These are phyloP conservation scores for Drosophila merina DNA, from an alignment of 2,888 invertebrate genomes.

Conservation along the genomic window DNA sequence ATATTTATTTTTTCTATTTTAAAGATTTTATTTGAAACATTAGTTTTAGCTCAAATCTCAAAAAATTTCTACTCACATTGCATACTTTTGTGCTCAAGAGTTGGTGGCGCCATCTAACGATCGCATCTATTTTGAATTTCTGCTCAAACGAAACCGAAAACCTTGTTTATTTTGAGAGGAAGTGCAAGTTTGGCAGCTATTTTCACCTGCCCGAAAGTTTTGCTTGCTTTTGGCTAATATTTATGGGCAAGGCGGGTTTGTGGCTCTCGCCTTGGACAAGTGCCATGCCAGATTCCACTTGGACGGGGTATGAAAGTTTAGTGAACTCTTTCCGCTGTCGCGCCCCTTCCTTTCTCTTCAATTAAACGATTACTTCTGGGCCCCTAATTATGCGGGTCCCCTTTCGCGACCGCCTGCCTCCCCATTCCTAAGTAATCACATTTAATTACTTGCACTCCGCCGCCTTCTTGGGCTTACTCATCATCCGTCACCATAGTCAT, in stretches of 20 bases:
- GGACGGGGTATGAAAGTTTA: slow-evolving; percentile 53
- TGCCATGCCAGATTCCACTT: slow-evolving; percentile 29
- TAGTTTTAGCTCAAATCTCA: neutral
- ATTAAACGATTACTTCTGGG: slow-evolving; percentile 50
- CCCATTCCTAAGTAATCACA: slow-evolving; percentile 60
- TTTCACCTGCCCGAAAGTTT: slow-evolving; percentile 36
- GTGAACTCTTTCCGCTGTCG: slow-evolving; percentile 50
- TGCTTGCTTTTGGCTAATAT: slow-evolving; percentile 12
- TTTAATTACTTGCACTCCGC: slow-evolving; percentile 65
- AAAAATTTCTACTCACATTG: neutral
- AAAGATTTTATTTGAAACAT: neutral
- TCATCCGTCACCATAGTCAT: slow-evolving; percentile 20
- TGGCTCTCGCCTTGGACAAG: slow-evolving; percentile 13
- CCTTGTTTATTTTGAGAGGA: slow-evolving; percentile 9
- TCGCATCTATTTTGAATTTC: neutral
- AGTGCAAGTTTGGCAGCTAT: slow-evolving; percentile 35
- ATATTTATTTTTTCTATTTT: neutral
- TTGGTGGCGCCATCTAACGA: slow-evolving; percentile 10
- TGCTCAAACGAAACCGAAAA: slow-evolving; percentile 26
- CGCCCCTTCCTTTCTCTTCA: slow-evolving; percentile 6
- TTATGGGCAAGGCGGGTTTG: slow-evolving; percentile 42
- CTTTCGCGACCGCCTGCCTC: neutral
- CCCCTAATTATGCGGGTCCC: slow-evolving; percentile 56
- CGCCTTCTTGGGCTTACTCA: slow-evolving; percentile 37
- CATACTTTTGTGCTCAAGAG: slow-evolving; percentile 9